phyloP scores from a whole-genome alignment of 2,113 vertebrate genomes.

The Pungitius pungitius region DNA sequence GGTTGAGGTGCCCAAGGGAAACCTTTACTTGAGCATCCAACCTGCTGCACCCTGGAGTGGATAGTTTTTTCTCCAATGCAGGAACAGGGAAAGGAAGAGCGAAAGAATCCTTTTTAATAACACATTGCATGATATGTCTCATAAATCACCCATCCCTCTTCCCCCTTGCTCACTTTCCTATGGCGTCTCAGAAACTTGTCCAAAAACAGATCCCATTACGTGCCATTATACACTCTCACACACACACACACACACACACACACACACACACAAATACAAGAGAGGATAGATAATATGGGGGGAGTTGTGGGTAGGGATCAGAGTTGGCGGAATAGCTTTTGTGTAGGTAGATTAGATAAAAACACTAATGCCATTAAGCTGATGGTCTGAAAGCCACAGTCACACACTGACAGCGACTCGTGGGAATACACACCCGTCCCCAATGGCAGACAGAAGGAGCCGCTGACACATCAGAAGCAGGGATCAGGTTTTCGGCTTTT shows the following conservation, averaged over 20 bases:
- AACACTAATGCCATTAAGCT: slow-evolving; percentile 71
- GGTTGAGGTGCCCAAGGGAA: slow-evolving; percentile 31
- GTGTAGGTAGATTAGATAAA: slow-evolving; percentile 74
- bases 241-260: slow-evolving; percentile 53
- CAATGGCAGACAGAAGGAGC: slow-evolving; percentile 63
- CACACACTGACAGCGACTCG: slow-evolving; percentile 57
- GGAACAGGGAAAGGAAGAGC: slow-evolving; percentile 13
- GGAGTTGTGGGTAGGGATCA: slow-evolving; percentile 39
- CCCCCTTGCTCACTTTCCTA: slow-evolving; percentile 27
- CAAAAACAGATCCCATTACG: slow-evolving; percentile 63
- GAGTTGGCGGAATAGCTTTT: slow-evolving; percentile 57
- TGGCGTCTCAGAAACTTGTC: slow-evolving; percentile 50
- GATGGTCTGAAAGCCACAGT: slow-evolving; percentile 72
- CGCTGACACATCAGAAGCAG: slow-evolving; percentile 67
- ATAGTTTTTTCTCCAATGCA: slow-evolving; percentile 46
- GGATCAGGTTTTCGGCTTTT: slow-evolving; percentile 73
- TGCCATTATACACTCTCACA: slow-evolving; percentile 51
- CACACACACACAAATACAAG: slow-evolving; percentile 41
- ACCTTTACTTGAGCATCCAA: slow-evolving; percentile 22
- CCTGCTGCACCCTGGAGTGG: slow-evolving; percentile 17
- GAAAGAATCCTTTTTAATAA: slow-evolving; percentile 32
- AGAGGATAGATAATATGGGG: slow-evolving; percentile 19
- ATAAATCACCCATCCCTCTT: slow-evolving; percentile 47
- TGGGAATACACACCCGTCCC: slow-evolving; percentile 68
- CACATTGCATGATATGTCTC: slow-evolving; percentile 32